Evolutionary conservation across 2,797 vertebrate species (phyloP), one percentile per base, ranked within the genome.

Genomic region (Paramormyrops hopkinsi): DNA sequence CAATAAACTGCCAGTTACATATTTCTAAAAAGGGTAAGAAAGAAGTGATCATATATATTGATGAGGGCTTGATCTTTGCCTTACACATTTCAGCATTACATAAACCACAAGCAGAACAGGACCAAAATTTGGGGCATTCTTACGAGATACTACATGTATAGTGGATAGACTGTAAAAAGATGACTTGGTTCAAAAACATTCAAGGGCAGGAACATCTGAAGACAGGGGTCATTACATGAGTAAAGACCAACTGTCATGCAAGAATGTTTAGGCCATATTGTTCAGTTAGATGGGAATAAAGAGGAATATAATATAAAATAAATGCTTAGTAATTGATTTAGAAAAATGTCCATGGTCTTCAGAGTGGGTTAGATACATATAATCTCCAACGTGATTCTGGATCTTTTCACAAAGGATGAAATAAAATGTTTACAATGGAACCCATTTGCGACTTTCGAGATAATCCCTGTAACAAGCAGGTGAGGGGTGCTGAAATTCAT

Each of bases 401-500:
- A 59, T 48, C 9, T 44, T 82, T 59, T 84, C 83, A 82, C 11
- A 29, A 50, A 50, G 11, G 83, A 51, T 48, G n/a, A 85, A 85
- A 51, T 50, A 14, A 51, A 85, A 50, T 85, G 79, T 83, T 83
- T 83, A n/a, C 11, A 33, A 65, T 17, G 8, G 12, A 65, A 19
- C 48, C 73, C 54, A 50, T 46, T 65, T 59, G 46, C 41, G 19
- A 89, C 87, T 51, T 88, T 90, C 90, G 73, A 90, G 89, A 88
- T 69, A 89, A 91, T 90, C 88, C 90, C 54, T 90, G 82, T 89
- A 86, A 48, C 65, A 82, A 86, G 88, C 90, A 76, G 44, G 91
- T 92, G 91, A 91, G 91, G 93, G 37, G 25, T 90, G 90, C 92
- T 93, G 88, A 94, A 93, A 91, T 92, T 76, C 41, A 50, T 92